Evolutionary conservation across 2,888 invertebrate genomes (phyloP), one percentile per base, ranked within the genome.

Genomic region (Chaetogeoica ovagalla): DNA sequence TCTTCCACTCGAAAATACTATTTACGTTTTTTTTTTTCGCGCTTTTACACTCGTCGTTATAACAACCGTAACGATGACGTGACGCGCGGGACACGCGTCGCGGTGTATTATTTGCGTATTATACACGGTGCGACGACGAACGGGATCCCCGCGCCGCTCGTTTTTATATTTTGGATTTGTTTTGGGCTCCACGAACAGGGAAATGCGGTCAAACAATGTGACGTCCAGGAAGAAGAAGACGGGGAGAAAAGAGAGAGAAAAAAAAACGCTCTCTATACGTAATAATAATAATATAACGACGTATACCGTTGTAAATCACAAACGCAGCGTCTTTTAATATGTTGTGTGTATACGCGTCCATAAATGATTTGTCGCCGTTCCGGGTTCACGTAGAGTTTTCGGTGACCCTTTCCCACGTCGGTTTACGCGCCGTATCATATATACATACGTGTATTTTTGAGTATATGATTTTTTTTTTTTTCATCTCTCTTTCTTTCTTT

Each of bases 191-290:
- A 15, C 63, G 55, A 71, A 79, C 79, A 79, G 79, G 79, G 71
- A 79, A 79, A 79, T 79, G 79, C 57, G 79, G 79, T 79, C 79
- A 79, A 79, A 79, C 79, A 79, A 79, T 71, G 62, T 9, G 8
- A 60, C 60, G 77, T 70, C 69, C 79, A 57, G 79, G 79, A 70
- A 79, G 6, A 60, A 9, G 43, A 43, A 1, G 30, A 43, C 43
- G 43, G 43, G 8, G 2, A 6, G 43, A 43, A 43, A 43, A 43
- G 43, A 39, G 23, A 71, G 37, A 6, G 43, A 59, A 72, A 48
- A 23, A 55, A 21, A 75, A 7, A 66, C n/a, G 37, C 68, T 48
- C 52, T 17, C 9, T 15, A 48, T n/a, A 43, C 6, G 9, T 21
- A 17, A 43, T 69, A 52, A 57, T 57, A 55, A 57, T 55, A 55